These are phyloP conservation scores for Stenopsyche tienmushanensis DNA, from an alignment of 1,140 invertebrate genomes.

Conservation along the genomic window DNA sequence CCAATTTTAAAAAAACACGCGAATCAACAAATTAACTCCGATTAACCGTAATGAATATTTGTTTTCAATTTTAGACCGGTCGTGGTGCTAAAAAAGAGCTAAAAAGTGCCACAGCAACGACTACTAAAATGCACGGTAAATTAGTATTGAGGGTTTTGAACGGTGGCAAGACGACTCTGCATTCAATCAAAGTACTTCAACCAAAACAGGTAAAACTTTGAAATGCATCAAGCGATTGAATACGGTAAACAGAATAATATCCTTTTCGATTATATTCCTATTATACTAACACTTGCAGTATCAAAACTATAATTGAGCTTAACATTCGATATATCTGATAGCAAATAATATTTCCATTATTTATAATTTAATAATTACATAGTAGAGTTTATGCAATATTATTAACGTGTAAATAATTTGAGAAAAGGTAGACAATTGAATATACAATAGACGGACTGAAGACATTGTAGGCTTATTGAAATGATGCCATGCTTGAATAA, in stretches of 20 bases:
- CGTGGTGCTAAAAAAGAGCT: slow-evolving; percentile 72
- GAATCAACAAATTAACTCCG: too few species aligned
- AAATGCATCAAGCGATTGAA: slow-evolving; percentile 9
- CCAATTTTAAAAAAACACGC: background rate
- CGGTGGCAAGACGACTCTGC: slow-evolving; percentile 73
- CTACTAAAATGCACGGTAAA: slow-evolving; percentile 80
- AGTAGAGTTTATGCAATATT: too few species aligned
- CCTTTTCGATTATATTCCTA: too few species aligned
- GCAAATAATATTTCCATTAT: background rate
- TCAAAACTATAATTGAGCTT: background rate
- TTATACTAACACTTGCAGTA: too few species aligned
- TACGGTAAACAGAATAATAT: slow-evolving; percentile 11
- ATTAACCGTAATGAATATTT: slow-evolving; percentile 10
- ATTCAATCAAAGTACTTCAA: slow-evolving; percentile 79
- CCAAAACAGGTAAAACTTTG: slow-evolving; percentile 77
- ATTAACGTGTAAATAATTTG: too few species aligned
- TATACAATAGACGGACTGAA: too few species aligned
- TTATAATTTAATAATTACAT: background rate
- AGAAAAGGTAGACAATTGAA: too few species aligned
- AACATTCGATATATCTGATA: too few species aligned
- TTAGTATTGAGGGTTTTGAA: slow-evolving; percentile 74
- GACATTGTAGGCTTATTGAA: too few species aligned
- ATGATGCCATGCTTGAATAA: too few species aligned
- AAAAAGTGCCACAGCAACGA: slow-evolving; percentile 80
- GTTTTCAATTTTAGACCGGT: slow-evolving; percentile 65